Evolutionary conservation across 2,888 invertebrate genomes (phyloP), one percentile per base, ranked within the genome.

Genomic region (Smittia aterrima): DNA sequence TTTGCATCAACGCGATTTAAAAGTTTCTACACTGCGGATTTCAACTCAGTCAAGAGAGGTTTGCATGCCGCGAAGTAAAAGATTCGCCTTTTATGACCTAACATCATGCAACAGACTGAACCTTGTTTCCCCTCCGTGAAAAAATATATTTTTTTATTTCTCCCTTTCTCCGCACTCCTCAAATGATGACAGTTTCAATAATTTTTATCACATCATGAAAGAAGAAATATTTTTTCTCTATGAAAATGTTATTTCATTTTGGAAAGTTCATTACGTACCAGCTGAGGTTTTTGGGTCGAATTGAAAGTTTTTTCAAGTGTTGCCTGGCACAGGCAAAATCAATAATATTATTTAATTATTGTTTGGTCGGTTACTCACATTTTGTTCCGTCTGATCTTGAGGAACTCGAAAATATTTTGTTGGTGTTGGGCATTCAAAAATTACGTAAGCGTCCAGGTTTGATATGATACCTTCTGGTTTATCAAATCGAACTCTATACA

Each of bases 211-310:
- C 58, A 58, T 58, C 58, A 58, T 58, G 58, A 58, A 58, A 13
- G 58, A 6, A 58, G 18, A 22, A 58, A 58, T 3, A 18, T 22
- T 58, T 22, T 22, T 22, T 22, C 58, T 58, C 20, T 58, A 58
- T 58, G 58, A 58, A 58, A 58, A 58, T 58, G 22, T 58, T 58
- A 58, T 58, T 18, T 20, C 18, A 20, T 58, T 58, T 58, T 58
- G 58, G 58, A 58, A 58, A 58, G 58, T 58, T 58, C 22, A 47
- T 47, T 47, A 47, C 47, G 58, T 58, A 22, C 58, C 58, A 58
- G 58, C 58, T 58, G 58, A 1, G 2, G 3, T 32, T 47, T 47
- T 47, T 47, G 47, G 47, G 6, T 47, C 47, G 47, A 47, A 16
- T 11, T 16, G 47, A 47, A 47, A 47, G 47, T 47, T n/a, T 47